A percentile compares a stretch with the other conserved stretches of the same genome.
Conservation (phyloP, 2,113 vertebrate genomes). For the Rostratula benghalensis region DNA sequence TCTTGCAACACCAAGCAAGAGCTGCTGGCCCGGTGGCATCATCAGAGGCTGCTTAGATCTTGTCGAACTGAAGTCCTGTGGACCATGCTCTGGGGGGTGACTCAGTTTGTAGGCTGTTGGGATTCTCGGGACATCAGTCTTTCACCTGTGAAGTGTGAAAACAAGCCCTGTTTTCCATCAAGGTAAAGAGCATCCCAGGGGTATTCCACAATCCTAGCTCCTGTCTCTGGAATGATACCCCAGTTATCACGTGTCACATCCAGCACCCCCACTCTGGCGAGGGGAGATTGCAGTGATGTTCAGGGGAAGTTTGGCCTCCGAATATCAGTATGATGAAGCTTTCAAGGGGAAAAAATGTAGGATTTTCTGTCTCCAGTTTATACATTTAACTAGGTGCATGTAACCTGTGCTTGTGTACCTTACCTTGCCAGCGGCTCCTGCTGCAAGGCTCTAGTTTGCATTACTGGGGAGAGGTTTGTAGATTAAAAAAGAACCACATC, state of each 20-base stretch:
- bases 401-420: background rate
- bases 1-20: background rate
- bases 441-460: fast-evolving
- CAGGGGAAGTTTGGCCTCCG: background rate
- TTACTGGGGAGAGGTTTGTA: background rate
- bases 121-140: fast-evolving
- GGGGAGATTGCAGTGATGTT: background rate
- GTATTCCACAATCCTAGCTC: background rate
- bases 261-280: background rate
- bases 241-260: fast-evolving
- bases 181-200: too few relatives aligned
- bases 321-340: background rate
- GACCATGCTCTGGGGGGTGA: background rate
- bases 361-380: background rate
- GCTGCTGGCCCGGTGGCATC: background rate
- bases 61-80: background rate
- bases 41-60: background rate
- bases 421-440: background rate
- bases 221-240: background rate
- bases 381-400: fast-evolving
- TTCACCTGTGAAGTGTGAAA: background rate
- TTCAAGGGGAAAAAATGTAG: background rate
- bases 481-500: fast-evolving
- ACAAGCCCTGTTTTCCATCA: background rate
- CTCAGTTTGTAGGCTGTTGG: background rate